Percentiles rank a stretch among this genome's conserved stretches.
phyloP scores from a whole-genome alignment of 2,797 vertebrate species.

The Pteronotus mesoamericanus region DNA sequence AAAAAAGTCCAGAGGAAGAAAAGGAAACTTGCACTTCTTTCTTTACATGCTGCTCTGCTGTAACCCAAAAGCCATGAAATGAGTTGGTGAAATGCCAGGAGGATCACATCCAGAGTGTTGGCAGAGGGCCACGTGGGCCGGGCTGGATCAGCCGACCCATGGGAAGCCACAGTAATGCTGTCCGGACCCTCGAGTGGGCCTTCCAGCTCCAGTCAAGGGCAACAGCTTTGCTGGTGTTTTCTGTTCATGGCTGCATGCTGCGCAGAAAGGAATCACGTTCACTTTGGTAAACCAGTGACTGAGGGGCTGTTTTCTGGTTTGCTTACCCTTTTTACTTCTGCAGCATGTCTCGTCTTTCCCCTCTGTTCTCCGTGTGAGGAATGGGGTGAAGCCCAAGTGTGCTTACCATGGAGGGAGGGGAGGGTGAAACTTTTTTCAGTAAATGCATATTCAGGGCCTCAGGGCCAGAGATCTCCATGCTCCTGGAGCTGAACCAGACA shows the following conservation, averaged over 20 bases:
- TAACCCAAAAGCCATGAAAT: constrained; percentile 40
- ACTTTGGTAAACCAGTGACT: neutral
- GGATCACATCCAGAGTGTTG: neutral
- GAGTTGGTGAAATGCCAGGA: neutral
- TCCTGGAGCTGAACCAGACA: neutral
- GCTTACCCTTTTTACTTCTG: neutral
- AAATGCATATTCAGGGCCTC: neutral
- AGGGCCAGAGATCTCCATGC: neutral
- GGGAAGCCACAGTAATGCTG: accelerated
- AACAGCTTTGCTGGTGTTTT: neutral
- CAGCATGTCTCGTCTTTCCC: neutral
- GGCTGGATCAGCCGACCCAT: accelerated
- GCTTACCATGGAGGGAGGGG: neutral
- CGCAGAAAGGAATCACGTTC: neutral
- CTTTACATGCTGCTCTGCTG: neutral
- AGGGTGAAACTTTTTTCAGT: neutral
- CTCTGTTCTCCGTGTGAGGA: neutral
- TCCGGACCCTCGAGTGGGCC: accelerated
- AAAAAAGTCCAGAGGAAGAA: neutral
- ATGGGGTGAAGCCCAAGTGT: neutral
- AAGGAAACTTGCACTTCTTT: constrained; percentile 20
- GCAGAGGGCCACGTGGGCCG: neutral
- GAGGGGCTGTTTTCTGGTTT: neutral
- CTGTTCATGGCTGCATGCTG: neutral
- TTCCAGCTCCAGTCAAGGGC: neutral